These are phyloP conservation scores for Perognathus longimembris DNA, from an alignment of 2,113 vertebrate genomes.

Conservation along the genomic window DNA sequence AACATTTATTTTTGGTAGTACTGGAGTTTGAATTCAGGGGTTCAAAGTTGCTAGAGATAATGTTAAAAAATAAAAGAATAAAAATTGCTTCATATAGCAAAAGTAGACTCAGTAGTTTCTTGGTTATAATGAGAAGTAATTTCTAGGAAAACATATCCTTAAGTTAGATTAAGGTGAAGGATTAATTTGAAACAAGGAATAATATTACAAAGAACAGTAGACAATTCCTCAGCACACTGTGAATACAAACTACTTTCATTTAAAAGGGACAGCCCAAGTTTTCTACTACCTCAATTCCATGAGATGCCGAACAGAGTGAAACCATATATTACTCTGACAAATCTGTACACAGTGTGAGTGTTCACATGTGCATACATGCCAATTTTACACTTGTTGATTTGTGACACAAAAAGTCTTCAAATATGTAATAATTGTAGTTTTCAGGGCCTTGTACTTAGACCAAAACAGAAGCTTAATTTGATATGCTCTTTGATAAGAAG, in stretches of 20 bases:
- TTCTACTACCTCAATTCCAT: background rate
- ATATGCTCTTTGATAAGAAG: slow-evolving; percentile 27
- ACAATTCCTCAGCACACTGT: background rate
- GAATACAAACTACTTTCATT: background rate
- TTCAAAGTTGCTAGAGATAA: no score
- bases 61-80: no score
- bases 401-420: background rate
- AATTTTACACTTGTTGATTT: background rate
- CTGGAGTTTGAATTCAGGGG: no score
- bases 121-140: background rate
- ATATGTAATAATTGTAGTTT: background rate
- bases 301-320: background rate
- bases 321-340: background rate
- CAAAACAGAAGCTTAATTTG: slow-evolving; percentile 20
- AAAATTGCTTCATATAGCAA: background rate
- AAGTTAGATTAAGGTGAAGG: background rate
- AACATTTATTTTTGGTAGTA: background rate
- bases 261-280: background rate
- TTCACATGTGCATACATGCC: background rate
- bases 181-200: background rate
- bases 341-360: background rate
- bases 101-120: background rate
- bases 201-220: background rate
- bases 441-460: background rate
- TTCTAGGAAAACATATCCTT: background rate